These are phyloP conservation scores for Diuraphis noxia DNA, from an alignment of 1,140 invertebrate genomes.

Conservation along the genomic window DNA sequence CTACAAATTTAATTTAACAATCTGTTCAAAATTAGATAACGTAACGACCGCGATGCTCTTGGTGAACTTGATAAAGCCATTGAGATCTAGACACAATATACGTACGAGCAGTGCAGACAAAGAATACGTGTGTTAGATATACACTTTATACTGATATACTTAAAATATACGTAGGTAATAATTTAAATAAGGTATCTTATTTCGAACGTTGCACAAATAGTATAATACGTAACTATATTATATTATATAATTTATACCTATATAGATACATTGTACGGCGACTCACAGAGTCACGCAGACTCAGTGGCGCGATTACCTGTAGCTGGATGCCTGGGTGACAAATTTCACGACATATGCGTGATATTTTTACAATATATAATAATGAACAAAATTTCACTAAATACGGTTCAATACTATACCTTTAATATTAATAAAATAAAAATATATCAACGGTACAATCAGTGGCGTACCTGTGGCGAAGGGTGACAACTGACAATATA, in stretches of 20 bases:
- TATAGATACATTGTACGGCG: not conserved
- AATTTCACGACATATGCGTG: too few relatives aligned
- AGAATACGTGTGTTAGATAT: not conserved
- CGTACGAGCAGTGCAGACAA: not conserved
- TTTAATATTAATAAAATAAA: too few relatives aligned
- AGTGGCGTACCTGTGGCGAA: too few relatives aligned
- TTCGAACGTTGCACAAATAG: not conserved
- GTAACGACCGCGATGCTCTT: constrained; percentile 3
- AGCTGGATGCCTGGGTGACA: not conserved
- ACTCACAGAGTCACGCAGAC: not conserved
- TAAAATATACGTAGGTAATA: not conserved
- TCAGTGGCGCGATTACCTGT: not conserved
- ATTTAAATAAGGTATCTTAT: not conserved
- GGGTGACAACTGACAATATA: too few relatives aligned
- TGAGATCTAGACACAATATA: not conserved
- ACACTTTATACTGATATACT: not conserved
- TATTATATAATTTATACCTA: not conserved
- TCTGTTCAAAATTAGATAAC: not conserved
- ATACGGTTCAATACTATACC: too few relatives aligned
- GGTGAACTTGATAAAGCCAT: not conserved
- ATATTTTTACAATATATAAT: too few relatives aligned
- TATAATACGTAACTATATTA: not conserved
- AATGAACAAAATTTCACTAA: too few relatives aligned
- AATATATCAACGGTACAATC: too few relatives aligned
- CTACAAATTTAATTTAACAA: constrained; percentile 2